phyloP scores from a whole-genome alignment of 1,140 invertebrate species.

The Helicoverpa armigera region DNA sequence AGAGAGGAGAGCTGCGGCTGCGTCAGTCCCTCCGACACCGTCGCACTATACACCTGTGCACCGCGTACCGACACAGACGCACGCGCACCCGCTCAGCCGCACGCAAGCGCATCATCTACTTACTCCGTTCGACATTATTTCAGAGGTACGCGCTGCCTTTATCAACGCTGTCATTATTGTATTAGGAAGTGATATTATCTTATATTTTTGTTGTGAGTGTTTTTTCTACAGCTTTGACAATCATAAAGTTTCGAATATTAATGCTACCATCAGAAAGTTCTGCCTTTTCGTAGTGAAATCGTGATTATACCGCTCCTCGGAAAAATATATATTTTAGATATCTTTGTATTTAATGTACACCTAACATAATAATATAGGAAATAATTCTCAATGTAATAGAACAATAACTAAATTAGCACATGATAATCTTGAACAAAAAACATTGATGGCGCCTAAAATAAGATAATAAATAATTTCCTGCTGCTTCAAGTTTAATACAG shows the following conservation, averaged over 20 bases:
- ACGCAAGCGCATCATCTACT: constrained; percentile 57
- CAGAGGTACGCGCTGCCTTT: constrained; percentile 63
- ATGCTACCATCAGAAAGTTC: constrained; percentile 4
- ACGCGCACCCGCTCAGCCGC: constrained; percentile 56
- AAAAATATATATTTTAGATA: constrained; percentile 4
- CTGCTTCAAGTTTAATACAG: background rate
- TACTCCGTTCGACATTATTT: constrained; percentile 45
- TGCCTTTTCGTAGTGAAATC: constrained; percentile 30
- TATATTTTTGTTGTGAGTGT: constrained; percentile 37
- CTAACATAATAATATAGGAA: too few relatives aligned
- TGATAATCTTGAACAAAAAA: too few relatives aligned
- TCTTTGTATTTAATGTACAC: too few relatives aligned
- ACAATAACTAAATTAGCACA: too few relatives aligned
- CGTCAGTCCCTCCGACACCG: constrained; percentile 79
- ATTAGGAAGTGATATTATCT: constrained; percentile 26
- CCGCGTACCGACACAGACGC: constrained; percentile 61
- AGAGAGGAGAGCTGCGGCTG: constrained; percentile 81
- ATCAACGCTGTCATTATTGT: constrained; percentile 22
- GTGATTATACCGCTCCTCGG: constrained; percentile 4
- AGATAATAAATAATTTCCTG: too few relatives aligned
- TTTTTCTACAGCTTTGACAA: background rate
- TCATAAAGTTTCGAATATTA: background rate
- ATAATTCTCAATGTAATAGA: too few relatives aligned
- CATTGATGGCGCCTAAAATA: too few relatives aligned
- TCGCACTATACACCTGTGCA: constrained; percentile 73